Base-by-base conservation (phyloP, 2,888 invertebrate genomes). In the Drosophila phalerata region DNA sequence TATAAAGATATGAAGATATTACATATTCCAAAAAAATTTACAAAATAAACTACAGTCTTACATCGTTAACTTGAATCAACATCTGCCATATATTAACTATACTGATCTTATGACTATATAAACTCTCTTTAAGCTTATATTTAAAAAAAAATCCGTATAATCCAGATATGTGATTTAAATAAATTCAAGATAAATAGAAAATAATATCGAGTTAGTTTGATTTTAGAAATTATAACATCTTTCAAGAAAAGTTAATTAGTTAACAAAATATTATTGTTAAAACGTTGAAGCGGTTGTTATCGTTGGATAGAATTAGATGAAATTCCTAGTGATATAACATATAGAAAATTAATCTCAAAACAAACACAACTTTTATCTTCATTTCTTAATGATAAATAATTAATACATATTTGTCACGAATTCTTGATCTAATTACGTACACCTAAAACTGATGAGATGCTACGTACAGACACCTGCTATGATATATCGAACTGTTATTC, bases 401-500 rank as follows among this genome's bases (percentile, higher is more conserved):
- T n/a, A n/a, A n/a, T n/a, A n/a, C n/a, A n/a, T 11, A 10, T 40
- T 8, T 3, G 2, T 38, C 2, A 2, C 37, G 37, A 38, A 15
- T 15, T 13, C 28, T 11, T 38, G 40, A 8, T 19, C 15, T n/a
- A 43, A 19, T 43, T 43, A 19, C n/a, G 1, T 9, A 37, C 40
- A 30, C 6, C 37, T 8, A 30, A 30, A 53, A 5, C 51, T 22
- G 8, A 9, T 10, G 17, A 10, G 19, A 22, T 13, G 25, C 17
- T 45, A 32, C 6, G 34, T 25, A 56, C 11, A 10, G 13, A 15
- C 45, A 19, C 2, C 34, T 30, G 11, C 28, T 53, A 19, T 60
- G 19, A 43, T 51, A 48, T 47, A 15, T 56, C 38, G 19, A 22
- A 32, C 37, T 61, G 45, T 60, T 63, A 53, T 49, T 63, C 37